Percentiles rank a stretch among this genome's conserved stretches.
phyloP scores from a whole-genome alignment of 2,888 invertebrate genomes.

The Blastobasis lacticolella region DNA sequence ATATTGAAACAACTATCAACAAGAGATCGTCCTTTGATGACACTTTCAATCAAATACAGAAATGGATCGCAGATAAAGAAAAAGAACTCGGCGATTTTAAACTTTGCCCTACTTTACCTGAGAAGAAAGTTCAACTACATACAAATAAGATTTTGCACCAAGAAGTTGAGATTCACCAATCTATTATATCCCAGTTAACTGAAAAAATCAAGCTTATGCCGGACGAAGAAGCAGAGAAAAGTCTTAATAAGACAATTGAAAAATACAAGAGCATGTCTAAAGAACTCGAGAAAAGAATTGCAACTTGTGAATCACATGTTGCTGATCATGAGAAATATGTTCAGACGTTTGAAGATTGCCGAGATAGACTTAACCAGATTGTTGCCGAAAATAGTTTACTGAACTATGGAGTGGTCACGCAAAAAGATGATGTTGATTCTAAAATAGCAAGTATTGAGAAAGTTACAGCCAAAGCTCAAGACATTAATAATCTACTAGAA shows the following conservation, averaged over 20 bases:
- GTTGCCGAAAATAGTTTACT: conserved; percentile 85
- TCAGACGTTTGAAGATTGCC: conserved; percentile 85
- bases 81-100: conserved; percentile 82
- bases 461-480: conserved; percentile 80
- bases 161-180: conserved; percentile 90
- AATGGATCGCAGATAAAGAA: conserved; percentile 88
- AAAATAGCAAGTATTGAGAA: conserved; percentile 84
- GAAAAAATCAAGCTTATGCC: conserved; percentile 86
- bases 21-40: conserved; percentile 95
- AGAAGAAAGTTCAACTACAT: conserved; percentile 91
- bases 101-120: conserved; percentile 85
- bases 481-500: conserved; percentile 81
- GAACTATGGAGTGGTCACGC: conserved; percentile 84
- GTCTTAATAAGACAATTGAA: conserved; percentile 81
- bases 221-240: conserved; percentile 85
- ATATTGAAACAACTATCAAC: conserved; percentile 90
- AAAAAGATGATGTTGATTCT: conserved; percentile 84
- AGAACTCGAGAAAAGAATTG: conserved; percentile 79
- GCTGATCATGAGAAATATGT: conserved; percentile 87
- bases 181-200: conserved; percentile 86
- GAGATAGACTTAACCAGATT: conserved; percentile 87
- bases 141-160: conserved; percentile 85
- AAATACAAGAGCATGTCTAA: conserved; percentile 81
- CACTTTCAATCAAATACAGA: conserved; percentile 88
- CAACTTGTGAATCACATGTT: conserved; percentile 80